Percentiles rank a stretch among this genome's conserved stretches.
phyloP scores from a whole-genome alignment of 2,888 invertebrate species.

The Hemaris fuciformis region DNA sequence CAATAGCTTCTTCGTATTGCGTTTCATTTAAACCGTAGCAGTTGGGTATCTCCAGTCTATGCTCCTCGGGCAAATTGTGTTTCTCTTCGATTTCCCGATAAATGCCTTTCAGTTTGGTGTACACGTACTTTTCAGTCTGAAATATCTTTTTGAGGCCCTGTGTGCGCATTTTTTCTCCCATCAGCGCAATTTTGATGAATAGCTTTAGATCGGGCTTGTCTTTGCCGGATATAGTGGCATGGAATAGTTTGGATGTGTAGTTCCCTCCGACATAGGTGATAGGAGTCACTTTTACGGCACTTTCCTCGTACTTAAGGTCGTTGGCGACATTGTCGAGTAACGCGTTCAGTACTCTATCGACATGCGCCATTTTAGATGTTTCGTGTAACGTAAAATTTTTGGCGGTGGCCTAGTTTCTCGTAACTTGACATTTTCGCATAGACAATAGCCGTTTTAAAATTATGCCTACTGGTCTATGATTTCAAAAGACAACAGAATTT shows the following conservation, averaged over 20 bases:
- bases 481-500: no score
- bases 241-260: slow-evolving; percentile 47
- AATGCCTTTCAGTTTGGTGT: slow-evolving; percentile 20
- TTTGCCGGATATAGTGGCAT: slow-evolving; percentile 32
- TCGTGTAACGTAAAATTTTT: neutral
- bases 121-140: slow-evolving; percentile 26
- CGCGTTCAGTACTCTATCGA: slow-evolving; percentile 28
- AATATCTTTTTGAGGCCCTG: slow-evolving; percentile 15
- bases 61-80: slow-evolving; percentile 24
- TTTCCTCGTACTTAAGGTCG: slow-evolving; percentile 34
- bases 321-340: slow-evolving; percentile 38
- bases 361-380: slow-evolving; percentile 37
- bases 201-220: slow-evolving; percentile 39
- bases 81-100: slow-evolving; percentile 28
- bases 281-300: slow-evolving; percentile 34
- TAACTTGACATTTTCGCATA: no score
- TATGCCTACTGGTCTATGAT: no score
- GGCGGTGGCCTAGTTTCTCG: neutral
- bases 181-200: slow-evolving; percentile 48
- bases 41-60: slow-evolving; percentile 34
- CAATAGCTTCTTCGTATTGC: slow-evolving; percentile 39
- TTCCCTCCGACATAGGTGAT: slow-evolving; percentile 49
- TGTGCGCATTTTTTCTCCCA: slow-evolving; percentile 24
- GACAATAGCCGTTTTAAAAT: no score
- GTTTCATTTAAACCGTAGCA: slow-evolving; percentile 34